Conservation (phyloP, 2,888 invertebrate genomes). For the Oscheius sp. region DNA sequence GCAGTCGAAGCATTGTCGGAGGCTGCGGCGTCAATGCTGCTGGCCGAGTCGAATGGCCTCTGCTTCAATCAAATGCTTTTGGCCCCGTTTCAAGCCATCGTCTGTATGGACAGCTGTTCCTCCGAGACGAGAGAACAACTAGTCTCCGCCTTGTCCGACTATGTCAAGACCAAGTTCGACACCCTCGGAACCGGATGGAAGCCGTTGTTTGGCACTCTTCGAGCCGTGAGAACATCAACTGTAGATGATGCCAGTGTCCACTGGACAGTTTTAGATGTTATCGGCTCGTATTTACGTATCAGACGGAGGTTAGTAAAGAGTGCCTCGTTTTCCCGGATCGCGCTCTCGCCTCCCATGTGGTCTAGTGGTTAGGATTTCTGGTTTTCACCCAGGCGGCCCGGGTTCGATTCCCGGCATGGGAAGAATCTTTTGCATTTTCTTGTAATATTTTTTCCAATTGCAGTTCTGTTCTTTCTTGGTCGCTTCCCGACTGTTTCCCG, state of each 20-base stretch:
- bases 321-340: neutral
- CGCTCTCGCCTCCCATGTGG: conserved; percentile 56
- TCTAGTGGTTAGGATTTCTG: conserved; percentile 72
- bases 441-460: conserved; percentile 3
- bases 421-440: conserved; percentile 46
- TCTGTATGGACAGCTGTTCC: conserved; percentile 92
- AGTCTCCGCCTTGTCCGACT: conserved; percentile 92
- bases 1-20: conserved; percentile 53
- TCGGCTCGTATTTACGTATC: conserved; percentile 90
- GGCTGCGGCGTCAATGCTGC: conserved; percentile 48
- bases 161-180: conserved; percentile 86
- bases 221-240: conserved; percentile 80
- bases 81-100: conserved; percentile 79
- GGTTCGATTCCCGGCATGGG: conserved; percentile 72
- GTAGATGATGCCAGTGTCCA: conserved; percentile 61
- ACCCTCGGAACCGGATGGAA: conserved; percentile 81
- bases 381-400: conserved; percentile 72
- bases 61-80: conserved; percentile 66
- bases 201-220: conserved; percentile 90
- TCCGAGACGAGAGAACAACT: conserved; percentile 91
- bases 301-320: conserved; percentile 81
- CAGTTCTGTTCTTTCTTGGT: conserved; percentile 56
- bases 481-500: conserved; percentile 61
- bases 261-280: conserved; percentile 82
- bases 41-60: conserved; percentile 50